Percentiles rank a stretch among this genome's conserved stretches.
These are phyloP conservation scores for Coilia nasus DNA, from an alignment of 2,797 vertebrate genomes.

Conservation along the genomic window DNA sequence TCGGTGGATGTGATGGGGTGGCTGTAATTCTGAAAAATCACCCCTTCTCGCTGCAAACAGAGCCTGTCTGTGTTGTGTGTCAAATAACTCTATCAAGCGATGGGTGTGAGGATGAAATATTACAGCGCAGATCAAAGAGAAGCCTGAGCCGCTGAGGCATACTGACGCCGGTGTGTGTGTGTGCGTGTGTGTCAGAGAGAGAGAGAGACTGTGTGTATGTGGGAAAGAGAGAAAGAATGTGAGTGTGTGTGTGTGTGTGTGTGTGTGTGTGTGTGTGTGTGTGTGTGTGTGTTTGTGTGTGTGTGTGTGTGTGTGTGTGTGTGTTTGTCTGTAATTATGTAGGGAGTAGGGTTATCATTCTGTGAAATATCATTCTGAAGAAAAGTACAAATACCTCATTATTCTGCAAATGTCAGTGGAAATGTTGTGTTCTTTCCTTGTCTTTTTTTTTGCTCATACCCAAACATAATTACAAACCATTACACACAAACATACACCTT, in stretches of 20 bases:
- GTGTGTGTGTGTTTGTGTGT: constrained; percentile 18
- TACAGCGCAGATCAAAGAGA: constrained; percentile 35
- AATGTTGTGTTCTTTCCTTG: background rate
- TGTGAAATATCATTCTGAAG: constrained; percentile 29
- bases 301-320: background rate
- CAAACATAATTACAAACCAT: constrained; percentile 28
- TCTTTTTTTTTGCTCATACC: constrained; percentile 17
- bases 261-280: too few relatives aligned
- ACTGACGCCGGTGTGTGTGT: too few relatives aligned
- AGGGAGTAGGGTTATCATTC: constrained; percentile 20
- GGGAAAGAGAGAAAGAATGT: too few relatives aligned
- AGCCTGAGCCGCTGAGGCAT: background rate
- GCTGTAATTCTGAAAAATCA: constrained; percentile 20
- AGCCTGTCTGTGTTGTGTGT: constrained; percentile 32
- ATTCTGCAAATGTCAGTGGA: constrained; percentile 27
- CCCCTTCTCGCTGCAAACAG: constrained; percentile 15
- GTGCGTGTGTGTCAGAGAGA: too few relatives aligned
- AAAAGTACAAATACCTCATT: constrained; percentile 29
- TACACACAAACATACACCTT: background rate
- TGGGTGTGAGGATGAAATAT: constrained; percentile 37
- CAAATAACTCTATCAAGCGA: constrained; percentile 6
- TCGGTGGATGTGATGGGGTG: constrained; percentile 3
- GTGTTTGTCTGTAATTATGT: background rate
- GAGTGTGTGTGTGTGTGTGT: too few relatives aligned
- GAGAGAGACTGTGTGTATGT: too few relatives aligned